phyloP scores from a whole-genome alignment of 2,113 vertebrate species.

The Callocephalon fimbriatum region DNA sequence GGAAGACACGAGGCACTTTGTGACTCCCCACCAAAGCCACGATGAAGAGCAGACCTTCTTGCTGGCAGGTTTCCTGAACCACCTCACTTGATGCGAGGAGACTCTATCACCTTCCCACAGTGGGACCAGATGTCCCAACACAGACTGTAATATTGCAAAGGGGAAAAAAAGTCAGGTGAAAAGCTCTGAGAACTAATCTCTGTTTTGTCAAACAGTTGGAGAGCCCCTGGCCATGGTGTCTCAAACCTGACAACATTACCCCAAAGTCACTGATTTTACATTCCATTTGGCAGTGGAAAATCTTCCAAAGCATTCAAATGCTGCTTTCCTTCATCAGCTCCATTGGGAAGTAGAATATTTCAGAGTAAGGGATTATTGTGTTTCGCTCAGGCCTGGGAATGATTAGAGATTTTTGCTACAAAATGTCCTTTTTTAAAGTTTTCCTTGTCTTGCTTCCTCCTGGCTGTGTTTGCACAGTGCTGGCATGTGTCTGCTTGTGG shows the following conservation, averaged over 20 bases:
- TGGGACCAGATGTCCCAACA: slow-evolving; percentile 66
- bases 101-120: slow-evolving; percentile 50
- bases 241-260: slow-evolving; percentile 36
- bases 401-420: not conserved
- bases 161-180: not conserved
- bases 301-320: slow-evolving; percentile 25
- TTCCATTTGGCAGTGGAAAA: slow-evolving; percentile 46
- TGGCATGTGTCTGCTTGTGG: not conserved
- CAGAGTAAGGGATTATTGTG: not conserved
- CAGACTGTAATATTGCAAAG: not conserved
- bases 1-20: not conserved
- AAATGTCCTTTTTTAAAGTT: not conserved
- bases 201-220: slow-evolving; percentile 60
- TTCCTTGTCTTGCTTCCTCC: not conserved
- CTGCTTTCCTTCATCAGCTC: slow-evolving; percentile 21
- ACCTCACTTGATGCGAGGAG: slow-evolving; percentile 19
- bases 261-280: slow-evolving; percentile 44
- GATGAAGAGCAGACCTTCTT: slow-evolving; percentile 13
- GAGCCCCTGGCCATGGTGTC: slow-evolving; percentile 23
- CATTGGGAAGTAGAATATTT: slow-evolving; percentile 23
- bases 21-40: not conserved
- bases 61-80: slow-evolving; percentile 61
- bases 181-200: slow-evolving; percentile 43
- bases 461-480: not conserved
- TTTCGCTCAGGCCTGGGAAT: not conserved